Evolutionary conservation across 2,113 vertebrate species (phyloP), one percentile per base, ranked within the genome.

Genomic region (Gorilla gorilla): DNA sequence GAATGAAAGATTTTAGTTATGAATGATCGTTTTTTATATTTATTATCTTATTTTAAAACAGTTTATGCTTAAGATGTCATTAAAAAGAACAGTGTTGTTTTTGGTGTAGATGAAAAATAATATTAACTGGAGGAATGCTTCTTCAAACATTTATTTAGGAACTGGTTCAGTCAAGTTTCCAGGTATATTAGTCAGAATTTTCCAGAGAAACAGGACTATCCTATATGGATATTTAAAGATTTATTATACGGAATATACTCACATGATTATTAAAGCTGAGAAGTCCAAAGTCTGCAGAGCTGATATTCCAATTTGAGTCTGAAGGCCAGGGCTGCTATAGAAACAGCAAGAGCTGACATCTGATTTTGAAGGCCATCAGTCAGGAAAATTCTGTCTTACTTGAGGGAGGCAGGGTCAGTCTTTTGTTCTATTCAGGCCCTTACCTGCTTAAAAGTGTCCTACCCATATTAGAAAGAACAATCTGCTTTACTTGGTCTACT

Each of bases 41-140:
- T 76, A 95, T 72, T 94, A n/a, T 76, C 43, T 85, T 85, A 87
- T 85, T 90, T 90, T 64, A 72, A 91, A 68, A 93, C 38, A 11
- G 32, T 68, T 88, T 91, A 12, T 89, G n/a, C 64, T 40, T 72
- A 93, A 88, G 48, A 20, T 89, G 50, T 11, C 45, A 88, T n/a
- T 90, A 50, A 52, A 93, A 93, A 61, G 20, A 76, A 93, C 5
- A 48, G 12, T 35, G 14, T 30, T 94, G 2, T 90, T 79, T 48
- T 20, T 66, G 16, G 12, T 75, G 1, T 89, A 55, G 35, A 17
- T 61, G 14, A 80, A 57, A 88, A 84, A 17, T 23, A 85, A 5
- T 45, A 35, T 48, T 81, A 73, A 59, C 50, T 78, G 40, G 48
- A 82, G 43, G 7, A 93, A 48, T 17, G 0, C 17, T 14, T 40